phyloP scores from a whole-genome alignment of 2,113 vertebrate genomes.

The Nibea albiflora region DNA sequence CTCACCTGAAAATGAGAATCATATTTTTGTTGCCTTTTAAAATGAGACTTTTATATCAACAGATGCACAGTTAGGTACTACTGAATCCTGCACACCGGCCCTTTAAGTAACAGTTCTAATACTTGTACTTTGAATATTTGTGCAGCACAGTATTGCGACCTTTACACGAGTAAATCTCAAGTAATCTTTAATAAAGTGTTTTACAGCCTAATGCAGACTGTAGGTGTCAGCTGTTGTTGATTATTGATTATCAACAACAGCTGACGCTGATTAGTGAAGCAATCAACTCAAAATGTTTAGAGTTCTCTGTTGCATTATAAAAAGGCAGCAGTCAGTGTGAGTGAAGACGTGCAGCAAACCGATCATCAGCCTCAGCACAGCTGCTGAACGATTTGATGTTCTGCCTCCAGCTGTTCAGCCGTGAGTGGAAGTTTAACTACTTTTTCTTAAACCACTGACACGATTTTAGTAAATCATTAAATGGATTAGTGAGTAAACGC shows the following conservation, averaged over 20 bases:
- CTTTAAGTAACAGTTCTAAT: neutral
- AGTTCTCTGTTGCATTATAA: neutral
- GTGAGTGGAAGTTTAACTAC: constrained; percentile 1
- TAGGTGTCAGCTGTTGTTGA: neutral
- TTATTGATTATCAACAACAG: too few relatives aligned
- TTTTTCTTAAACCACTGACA: constrained; percentile 38
- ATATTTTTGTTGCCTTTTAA: too few relatives aligned
- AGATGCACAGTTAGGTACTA: too few relatives aligned
- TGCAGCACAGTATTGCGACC: neutral
- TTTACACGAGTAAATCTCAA: neutral
- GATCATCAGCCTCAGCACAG: neutral
- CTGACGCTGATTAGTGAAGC: neutral
- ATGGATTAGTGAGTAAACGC: constrained; percentile 23
- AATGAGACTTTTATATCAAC: too few relatives aligned
- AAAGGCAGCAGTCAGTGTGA: neutral
- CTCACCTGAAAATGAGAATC: too few relatives aligned
- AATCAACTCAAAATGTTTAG: neutral
- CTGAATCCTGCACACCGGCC: too few relatives aligned
- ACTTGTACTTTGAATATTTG: neutral
- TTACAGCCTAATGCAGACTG: neutral
- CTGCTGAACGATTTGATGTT: neutral
- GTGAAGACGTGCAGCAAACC: neutral
- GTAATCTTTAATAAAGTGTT: neutral
- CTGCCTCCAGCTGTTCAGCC: neutral
- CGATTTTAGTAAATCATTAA: constrained; percentile 27